Conservation (phyloP, 2,797 vertebrate species). For the Arctocebus calabarensis region DNA sequence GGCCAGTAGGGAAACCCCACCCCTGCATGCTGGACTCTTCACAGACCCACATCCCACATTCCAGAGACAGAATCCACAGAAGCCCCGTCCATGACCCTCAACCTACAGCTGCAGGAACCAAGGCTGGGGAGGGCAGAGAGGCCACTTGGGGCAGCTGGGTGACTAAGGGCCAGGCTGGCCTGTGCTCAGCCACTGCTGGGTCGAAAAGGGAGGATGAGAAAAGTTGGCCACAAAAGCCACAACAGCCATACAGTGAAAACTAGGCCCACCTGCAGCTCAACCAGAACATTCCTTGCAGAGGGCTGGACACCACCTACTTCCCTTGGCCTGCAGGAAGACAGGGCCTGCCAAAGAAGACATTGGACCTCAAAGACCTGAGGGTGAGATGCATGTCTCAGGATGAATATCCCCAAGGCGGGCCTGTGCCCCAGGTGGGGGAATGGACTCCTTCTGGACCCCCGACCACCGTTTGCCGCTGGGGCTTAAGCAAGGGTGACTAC, state of each 20-base stretch:
- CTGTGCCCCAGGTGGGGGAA: not conserved
- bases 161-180: not conserved
- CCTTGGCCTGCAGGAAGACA: not conserved
- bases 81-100: fast-evolving
- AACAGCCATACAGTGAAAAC: too few relatives aligned
- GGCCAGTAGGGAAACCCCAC: not conserved
- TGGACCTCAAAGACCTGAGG: not conserved
- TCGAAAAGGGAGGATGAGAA: not conserved
- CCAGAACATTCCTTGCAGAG: not conserved
- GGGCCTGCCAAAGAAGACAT: not conserved
- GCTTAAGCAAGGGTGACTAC: not conserved
- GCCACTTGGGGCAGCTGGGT: not conserved
- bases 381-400: not conserved
- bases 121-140: not conserved
- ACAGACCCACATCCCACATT: not conserved
- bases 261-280: not conserved
- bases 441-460: not conserved
- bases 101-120: not conserved
- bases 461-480: not conserved
- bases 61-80: not conserved
- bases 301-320: not conserved
- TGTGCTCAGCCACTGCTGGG: not conserved
- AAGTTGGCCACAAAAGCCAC: not conserved
- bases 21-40: not conserved
- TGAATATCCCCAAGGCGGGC: not conserved